A percentile compares a stretch with the other conserved stretches of the same genome.
phyloP scores from a whole-genome alignment of 2,113 vertebrate genomes.

The Peromyscus leucopus region DNA sequence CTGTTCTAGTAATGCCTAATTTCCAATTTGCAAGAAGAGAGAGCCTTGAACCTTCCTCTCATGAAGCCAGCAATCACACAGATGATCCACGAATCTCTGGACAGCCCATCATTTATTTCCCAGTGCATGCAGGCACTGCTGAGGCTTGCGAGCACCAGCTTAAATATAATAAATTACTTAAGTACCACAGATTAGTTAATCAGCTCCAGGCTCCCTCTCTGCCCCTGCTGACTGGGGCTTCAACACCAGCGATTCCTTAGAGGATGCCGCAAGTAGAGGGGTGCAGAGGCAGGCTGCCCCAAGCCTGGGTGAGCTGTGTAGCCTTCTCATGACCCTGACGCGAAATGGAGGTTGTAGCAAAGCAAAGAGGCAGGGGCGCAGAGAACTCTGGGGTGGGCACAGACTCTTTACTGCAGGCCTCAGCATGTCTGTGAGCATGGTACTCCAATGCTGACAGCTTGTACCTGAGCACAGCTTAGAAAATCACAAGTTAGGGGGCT shows the following conservation, averaged over 20 bases:
- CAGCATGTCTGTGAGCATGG: not conserved
- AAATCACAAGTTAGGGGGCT: not conserved
- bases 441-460: not conserved
- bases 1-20: slow-evolving; percentile 88
- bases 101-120: slow-evolving; percentile 90
- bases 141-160: slow-evolving; percentile 89
- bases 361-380: not conserved
- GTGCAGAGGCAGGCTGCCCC: not conserved
- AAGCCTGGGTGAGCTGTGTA: not conserved
- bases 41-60: slow-evolving; percentile 86
- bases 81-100: slow-evolving; percentile 87
- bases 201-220: slow-evolving; percentile 84
- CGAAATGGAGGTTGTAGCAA: not conserved
- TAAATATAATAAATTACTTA: slow-evolving; percentile 90
- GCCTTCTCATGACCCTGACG: not conserved
- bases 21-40: slow-evolving; percentile 88
- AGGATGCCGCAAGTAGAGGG: not conserved
- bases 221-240: slow-evolving; percentile 84
- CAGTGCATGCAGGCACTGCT: slow-evolving; percentile 83
- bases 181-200: slow-evolving; percentile 90
- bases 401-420: not conserved
- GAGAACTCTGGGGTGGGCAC: not conserved
- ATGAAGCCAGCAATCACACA: slow-evolving; percentile 88
- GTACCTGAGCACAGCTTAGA: not conserved
- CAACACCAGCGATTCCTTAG: slow-evolving; percentile 82